A percentile compares a stretch with the other conserved stretches of the same genome.
phyloP scores from a whole-genome alignment of 2,113 vertebrate species.

The Diadophis punctatus region DNA sequence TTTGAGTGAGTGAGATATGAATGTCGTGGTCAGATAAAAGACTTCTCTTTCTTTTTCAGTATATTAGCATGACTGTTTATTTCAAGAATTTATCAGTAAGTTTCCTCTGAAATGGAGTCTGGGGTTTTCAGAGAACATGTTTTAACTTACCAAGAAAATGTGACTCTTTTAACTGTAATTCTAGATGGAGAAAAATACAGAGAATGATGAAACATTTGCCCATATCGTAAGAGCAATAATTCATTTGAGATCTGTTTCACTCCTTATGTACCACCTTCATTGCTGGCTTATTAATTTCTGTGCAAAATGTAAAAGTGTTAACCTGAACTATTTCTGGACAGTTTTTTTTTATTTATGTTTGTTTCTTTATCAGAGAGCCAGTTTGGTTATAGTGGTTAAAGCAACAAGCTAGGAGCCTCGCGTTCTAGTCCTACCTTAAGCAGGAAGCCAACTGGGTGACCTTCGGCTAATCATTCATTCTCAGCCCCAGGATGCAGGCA shows the following conservation, averaged over 20 bases:
- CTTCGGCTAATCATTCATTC: background rate
- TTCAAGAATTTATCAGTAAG: fast-evolving
- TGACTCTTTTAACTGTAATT: background rate
- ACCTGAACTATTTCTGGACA: background rate
- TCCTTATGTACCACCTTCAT: background rate
- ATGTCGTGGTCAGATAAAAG: background rate
- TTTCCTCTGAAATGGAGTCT: background rate
- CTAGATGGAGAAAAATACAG: background rate
- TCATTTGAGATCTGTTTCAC: background rate
- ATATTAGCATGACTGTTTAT: background rate
- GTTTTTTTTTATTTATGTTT: background rate
- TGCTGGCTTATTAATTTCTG: background rate
- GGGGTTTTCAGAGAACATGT: background rate
- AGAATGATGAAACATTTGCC: background rate
- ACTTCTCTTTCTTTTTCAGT: background rate
- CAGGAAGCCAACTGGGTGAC: background rate
- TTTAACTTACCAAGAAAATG: fast-evolving
- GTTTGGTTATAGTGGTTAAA: background rate
- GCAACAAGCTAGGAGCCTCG: background rate
- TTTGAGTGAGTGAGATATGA: background rate
- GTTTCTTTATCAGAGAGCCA: background rate
- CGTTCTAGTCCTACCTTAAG: background rate
- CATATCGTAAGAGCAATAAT: background rate
- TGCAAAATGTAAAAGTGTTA: background rate
- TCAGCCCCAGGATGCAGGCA: background rate